A percentile compares a stretch with the other conserved stretches of the same genome.
Evolutionary conservation across 2,113 vertebrate genomes (phyloP).

Genomic region (Prochilodus magdalenae): DNA sequence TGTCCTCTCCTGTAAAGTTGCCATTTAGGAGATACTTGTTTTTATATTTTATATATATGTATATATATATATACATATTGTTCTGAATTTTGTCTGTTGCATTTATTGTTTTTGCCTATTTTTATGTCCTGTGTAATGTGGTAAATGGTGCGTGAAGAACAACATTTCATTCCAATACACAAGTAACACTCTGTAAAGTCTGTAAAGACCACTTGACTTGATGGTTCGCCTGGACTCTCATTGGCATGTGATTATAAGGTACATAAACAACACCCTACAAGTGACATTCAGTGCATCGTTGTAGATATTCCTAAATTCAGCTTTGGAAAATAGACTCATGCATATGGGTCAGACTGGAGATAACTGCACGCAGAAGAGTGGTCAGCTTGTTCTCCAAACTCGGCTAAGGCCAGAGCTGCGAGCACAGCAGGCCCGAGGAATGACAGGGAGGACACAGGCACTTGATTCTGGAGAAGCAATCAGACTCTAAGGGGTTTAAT

Average conservation of each 20-base stretch:
- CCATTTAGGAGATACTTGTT: no score
- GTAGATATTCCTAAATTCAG: not conserved
- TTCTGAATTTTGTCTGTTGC: no score
- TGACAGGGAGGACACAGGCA: constrained; percentile 75
- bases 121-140: no score
- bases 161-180: no score
- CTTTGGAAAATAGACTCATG: not conserved
- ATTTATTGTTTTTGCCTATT: no score
- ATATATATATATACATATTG: no score
- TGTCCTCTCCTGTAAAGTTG: no score
- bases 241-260: not conserved
- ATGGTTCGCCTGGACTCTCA: not conserved
- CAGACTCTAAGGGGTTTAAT: constrained; percentile 79
- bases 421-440: constrained; percentile 52
- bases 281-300: not conserved
- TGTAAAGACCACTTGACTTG: no score
- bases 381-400: constrained; percentile 51
- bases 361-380: not conserved
- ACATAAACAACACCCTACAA: not conserved
- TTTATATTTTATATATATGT: no score
- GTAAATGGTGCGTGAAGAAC: no score
- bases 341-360: not conserved
- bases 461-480: constrained; percentile 82
- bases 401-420: not conserved
- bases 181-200: no score